phyloP scores from a whole-genome alignment of 2,113 vertebrate genomes.

The Pseudorhombus dupliciocellatus region DNA sequence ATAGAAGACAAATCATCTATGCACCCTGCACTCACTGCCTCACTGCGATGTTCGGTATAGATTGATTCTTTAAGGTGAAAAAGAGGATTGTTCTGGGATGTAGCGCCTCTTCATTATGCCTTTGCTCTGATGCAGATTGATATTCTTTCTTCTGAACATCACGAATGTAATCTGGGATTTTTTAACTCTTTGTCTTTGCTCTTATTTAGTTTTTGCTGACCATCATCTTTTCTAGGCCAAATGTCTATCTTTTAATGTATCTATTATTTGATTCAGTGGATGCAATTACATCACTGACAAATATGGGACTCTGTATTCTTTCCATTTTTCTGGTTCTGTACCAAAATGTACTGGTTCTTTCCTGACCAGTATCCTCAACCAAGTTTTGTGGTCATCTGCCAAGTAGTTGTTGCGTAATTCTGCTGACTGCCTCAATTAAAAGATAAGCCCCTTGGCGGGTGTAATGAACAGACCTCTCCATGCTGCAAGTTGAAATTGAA shows the following conservation, averaged over 20 bases:
- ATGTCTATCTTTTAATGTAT: slow-evolving; percentile 3
- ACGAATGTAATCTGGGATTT: neutral
- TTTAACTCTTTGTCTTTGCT: neutral
- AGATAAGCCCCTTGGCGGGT: neutral
- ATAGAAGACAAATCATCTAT: slow-evolving; percentile 29
- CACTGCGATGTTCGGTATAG: neutral
- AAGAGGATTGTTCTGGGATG: neutral
- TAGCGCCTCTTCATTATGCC: neutral
- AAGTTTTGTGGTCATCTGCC: neutral
- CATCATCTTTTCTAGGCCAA: neutral
- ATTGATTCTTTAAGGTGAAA: neutral
- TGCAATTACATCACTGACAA: neutral
- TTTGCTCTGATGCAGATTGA: neutral
- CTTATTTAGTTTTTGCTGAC: slow-evolving; percentile 7
- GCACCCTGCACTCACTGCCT: slow-evolving; percentile 11
- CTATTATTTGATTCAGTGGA: neutral
- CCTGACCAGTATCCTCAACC: neutral
- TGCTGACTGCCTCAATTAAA: neutral
- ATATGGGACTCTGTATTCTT: no score
- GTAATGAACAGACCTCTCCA: slow-evolving; percentile 1
- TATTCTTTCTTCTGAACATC: neutral
- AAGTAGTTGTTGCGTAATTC: neutral
- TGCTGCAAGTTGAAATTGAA: neutral
- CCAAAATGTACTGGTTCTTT: neutral
- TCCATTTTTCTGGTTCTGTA: neutral